A percentile compares a stretch with the other conserved stretches of the same genome.
phyloP scores from a whole-genome alignment of 2,888 invertebrate species.

The Lepidonotus clava region DNA sequence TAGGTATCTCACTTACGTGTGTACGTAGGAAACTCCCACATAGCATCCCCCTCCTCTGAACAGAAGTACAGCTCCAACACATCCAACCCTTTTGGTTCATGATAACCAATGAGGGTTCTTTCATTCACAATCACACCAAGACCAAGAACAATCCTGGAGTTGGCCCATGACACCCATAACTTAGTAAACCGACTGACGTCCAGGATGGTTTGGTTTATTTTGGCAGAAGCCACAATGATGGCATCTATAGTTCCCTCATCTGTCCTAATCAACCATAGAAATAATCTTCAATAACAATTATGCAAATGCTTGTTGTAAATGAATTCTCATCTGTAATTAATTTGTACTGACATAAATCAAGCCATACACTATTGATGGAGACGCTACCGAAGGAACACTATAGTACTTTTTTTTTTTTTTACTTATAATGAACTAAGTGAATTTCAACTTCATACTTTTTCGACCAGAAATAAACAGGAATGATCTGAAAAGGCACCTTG shows the following conservation, averaged over 20 bases:
- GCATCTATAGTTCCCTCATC: not conserved
- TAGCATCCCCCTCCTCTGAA: not conserved
- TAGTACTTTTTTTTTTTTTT: no score
- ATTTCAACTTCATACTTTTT: no score
- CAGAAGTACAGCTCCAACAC: not conserved
- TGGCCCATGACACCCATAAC: not conserved
- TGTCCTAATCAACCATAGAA: not conserved
- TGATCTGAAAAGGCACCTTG: no score
- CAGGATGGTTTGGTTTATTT: not conserved
- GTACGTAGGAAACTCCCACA: constrained; percentile 7
- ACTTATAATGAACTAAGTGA: no score
- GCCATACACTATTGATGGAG: no score
- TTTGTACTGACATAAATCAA: no score
- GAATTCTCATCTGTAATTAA: no score
- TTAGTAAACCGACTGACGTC: not conserved
- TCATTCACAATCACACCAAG: not conserved
- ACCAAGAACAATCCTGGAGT: not conserved
- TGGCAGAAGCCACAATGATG: not conserved
- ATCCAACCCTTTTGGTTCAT: not conserved
- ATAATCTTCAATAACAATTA: no score
- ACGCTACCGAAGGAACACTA: no score
- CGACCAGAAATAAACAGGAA: no score
- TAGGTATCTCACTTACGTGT: not conserved
- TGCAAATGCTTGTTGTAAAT: no score
- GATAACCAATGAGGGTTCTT: constrained; percentile 1